Percentiles rank a stretch among this genome's conserved stretches.
Evolutionary conservation across 2,113 vertebrate genomes (phyloP).

Genomic region (Saimiri boliviensis): DNA sequence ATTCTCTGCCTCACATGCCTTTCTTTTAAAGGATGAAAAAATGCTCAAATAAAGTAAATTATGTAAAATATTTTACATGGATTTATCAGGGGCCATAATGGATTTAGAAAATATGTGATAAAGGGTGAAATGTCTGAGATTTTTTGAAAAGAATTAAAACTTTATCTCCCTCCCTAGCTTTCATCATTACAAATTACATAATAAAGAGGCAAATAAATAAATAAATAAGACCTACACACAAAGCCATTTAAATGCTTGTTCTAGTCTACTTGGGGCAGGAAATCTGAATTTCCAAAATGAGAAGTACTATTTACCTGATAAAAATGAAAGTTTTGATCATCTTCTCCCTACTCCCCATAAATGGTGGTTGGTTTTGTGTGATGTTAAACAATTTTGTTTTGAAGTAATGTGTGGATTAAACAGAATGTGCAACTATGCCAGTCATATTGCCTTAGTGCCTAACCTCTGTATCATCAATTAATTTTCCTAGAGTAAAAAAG

Average conservation of each 20-base stretch:
- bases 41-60: background rate
- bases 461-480: background rate
- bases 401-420: background rate
- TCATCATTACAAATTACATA: background rate
- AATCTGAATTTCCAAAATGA: background rate
- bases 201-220: background rate
- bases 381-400: background rate
- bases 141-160: background rate
- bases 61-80: background rate
- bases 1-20: background rate
- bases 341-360: background rate
- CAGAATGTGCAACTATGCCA: background rate
- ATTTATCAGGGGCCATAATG: background rate
- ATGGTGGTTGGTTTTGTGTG: background rate
- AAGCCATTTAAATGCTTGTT: background rate
- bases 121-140: background rate
- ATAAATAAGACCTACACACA: accelerated
- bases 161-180: accelerated
- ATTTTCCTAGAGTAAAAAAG: background rate
- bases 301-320: background rate
- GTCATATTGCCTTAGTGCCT: background rate
- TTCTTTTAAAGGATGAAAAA: background rate
- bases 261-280: background rate
- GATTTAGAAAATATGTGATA: background rate
- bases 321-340: background rate